Base-by-base conservation (phyloP, 2,888 invertebrate genomes). In the Mantis religiosa region DNA sequence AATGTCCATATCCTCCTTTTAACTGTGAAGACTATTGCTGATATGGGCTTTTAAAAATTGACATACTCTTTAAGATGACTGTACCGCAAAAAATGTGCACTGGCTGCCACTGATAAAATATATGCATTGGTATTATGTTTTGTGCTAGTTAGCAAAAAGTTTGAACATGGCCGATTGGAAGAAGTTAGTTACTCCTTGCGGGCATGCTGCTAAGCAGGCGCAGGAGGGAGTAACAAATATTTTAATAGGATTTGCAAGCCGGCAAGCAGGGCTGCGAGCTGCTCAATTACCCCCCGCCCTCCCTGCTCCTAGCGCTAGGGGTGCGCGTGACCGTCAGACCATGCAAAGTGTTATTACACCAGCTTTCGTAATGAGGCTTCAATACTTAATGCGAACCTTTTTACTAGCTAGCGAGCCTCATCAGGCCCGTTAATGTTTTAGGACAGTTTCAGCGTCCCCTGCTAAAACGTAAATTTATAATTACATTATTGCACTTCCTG, bases 201-300 rank as follows among this genome's bases (percentile, higher is more conserved):
- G n/a, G 83, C 34, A 85, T 81, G 88, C 83, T 30, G 82, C 54
- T 82, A 87, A 87, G 34, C 82, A 9, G 88, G 34, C 41, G n/a
- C 83, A 71, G 34, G 82, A 54, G 84, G 81, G 25, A 82, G 81
- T 88, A 85, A 87, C 90, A 89, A 90, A 90, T 90, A 89, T 89
- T 88, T 88, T 90, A 89, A 90, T 90, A 90, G 90, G 90, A 90
- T 90, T 89, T 90, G 89, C 89, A 54, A 54, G 82, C 82, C 83
- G 84, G 87, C 89, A 54, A 54, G 82, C 82, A 85, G 84, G 87
- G 89, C 88, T 89, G 85, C 85, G 89, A 89, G 87, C 88, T 82
- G 88, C 90, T 87, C 90, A 87, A 90, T 90, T 90, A 89, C 90
- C 88, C 89, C 83, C 82, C n/a, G 84, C 54, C 85, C 84, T 81